These are phyloP conservation scores for Lasioglossum villosulum DNA, from an alignment of 2,888 invertebrate genomes.

Conservation along the genomic window DNA sequence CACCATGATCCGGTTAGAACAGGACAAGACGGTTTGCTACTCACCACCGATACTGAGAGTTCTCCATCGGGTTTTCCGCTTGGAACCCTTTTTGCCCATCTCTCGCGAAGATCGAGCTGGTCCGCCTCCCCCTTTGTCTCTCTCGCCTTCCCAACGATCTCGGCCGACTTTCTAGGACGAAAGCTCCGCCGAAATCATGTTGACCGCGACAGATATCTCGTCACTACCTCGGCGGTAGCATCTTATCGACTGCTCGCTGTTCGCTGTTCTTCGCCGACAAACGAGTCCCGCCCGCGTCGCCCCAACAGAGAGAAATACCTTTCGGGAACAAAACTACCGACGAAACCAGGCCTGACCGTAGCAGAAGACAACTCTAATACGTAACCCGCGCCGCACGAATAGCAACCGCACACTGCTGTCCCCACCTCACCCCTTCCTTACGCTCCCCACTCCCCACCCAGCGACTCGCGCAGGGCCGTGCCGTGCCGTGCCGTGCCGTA, in stretches of 20 bases:
- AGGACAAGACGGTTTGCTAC: conserved; percentile 77
- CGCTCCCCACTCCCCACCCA: conserved; percentile 57
- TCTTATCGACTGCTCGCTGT: conserved; percentile 45
- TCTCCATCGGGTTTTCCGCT: conserved; percentile 88
- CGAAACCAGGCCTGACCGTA: conserved; percentile 50
- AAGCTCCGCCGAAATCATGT: conserved; percentile 58
- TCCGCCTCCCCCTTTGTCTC: conserved; percentile 58
- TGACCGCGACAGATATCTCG: conserved; percentile 49
- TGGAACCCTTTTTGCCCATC: conserved; percentile 87
- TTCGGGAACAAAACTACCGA: conserved; percentile 45
- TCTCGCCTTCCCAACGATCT: conserved; percentile 61
- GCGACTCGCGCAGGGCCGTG: too few relatives aligned
- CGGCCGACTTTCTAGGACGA: conserved; percentile 58
- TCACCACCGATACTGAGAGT: conserved; percentile 87
- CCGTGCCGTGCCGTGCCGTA: too few relatives aligned
- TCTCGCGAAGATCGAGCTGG: conserved; percentile 67
- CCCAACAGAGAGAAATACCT: conserved; percentile 35
- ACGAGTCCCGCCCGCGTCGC: conserved; percentile 50
- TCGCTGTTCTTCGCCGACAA: conserved; percentile 39
- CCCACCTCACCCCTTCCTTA: conserved; percentile 67
- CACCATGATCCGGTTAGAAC: neutral
- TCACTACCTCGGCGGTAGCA: conserved; percentile 68
- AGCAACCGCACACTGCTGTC: conserved; percentile 80
- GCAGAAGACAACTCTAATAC: conserved; percentile 69
- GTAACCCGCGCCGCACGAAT: conserved; percentile 77